phyloP scores from a whole-genome alignment of 2,113 vertebrate genomes.

The Salminus brasiliensis region DNA sequence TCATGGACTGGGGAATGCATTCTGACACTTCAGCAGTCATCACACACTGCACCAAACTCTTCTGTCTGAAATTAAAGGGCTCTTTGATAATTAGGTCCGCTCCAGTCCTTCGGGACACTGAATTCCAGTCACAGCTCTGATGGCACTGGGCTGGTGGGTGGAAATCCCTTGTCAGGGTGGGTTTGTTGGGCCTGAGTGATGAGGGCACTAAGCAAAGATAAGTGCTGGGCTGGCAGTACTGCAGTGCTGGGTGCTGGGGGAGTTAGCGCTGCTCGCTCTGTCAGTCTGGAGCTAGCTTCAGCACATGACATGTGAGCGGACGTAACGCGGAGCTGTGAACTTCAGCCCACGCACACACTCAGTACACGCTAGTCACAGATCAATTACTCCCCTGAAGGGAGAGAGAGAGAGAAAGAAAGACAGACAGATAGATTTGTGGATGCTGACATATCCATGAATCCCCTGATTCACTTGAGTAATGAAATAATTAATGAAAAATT shows the following conservation, averaged over 20 bases:
- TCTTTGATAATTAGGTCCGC: background rate
- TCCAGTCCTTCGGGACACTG: background rate
- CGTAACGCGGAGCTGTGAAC: slow-evolving; percentile 20
- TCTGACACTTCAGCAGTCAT: too few species aligned
- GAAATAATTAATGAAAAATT: background rate
- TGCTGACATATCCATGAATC: background rate
- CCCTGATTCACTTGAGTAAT: background rate
- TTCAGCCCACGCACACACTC: slow-evolving; percentile 1
- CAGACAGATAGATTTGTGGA: slow-evolving; percentile 5
- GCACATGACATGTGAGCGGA: background rate
- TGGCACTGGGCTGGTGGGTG: background rate
- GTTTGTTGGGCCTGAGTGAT: slow-evolving; percentile 28
- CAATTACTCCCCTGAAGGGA: slow-evolving; percentile 10
- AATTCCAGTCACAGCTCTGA: background rate
- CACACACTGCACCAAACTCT: too few species aligned
- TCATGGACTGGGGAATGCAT: too few species aligned
- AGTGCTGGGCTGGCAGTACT: slow-evolving; percentile 2
- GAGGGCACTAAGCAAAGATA: slow-evolving; percentile 19
- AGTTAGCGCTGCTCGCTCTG: background rate
- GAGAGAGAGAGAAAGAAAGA: background rate
- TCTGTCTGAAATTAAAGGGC: too few species aligned
- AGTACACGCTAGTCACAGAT: slow-evolving; percentile 3
- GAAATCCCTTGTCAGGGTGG: background rate
- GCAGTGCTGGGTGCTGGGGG: background rate
- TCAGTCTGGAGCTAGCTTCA: background rate